These are phyloP conservation scores for Halocaridina rubra DNA, from an alignment of 2,888 invertebrate genomes.

Conservation along the genomic window DNA sequence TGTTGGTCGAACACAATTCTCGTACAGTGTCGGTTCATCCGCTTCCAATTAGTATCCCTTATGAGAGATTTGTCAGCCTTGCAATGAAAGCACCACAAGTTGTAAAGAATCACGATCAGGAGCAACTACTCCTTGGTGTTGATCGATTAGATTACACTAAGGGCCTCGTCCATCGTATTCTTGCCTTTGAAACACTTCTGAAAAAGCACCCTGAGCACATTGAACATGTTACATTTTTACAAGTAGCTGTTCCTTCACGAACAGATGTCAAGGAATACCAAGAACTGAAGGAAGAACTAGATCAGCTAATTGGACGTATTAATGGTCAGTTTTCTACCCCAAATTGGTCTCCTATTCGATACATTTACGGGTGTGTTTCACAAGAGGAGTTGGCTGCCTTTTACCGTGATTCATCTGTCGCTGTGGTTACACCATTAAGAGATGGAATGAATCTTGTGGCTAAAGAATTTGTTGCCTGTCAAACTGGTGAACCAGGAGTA, in stretches of 20 bases:
- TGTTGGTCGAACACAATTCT: conserved; percentile 68
- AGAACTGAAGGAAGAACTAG: conserved; percentile 70
- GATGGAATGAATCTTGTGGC: conserved; percentile 71
- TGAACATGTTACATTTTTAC: conserved; percentile 81
- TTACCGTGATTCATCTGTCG: conserved; percentile 69
- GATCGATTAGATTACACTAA: conserved; percentile 92
- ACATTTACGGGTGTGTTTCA: conserved; percentile 69
- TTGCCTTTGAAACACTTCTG: conserved; percentile 84
- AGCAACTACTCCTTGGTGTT: conserved; percentile 83
- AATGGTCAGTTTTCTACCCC: conserved; percentile 70
- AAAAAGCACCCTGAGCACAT: conserved; percentile 87
- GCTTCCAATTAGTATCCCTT: conserved; percentile 70
- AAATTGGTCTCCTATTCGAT: conserved; percentile 70
- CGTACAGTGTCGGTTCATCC: conserved; percentile 69
- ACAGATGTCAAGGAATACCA: conserved; percentile 70
- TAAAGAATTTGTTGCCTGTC: conserved; percentile 70
- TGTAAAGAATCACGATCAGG: conserved; percentile 52
- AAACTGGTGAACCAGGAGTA: conserved; percentile 68
- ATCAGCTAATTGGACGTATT: conserved; percentile 69
- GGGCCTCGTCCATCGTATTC: conserved; percentile 84
- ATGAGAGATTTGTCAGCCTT: conserved; percentile 68
- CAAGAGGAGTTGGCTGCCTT: conserved; percentile 69
- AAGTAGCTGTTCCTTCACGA: conserved; percentile 71
- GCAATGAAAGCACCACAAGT: conserved; percentile 68
- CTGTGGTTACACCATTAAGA: conserved; percentile 69